A percentile compares a stretch with the other conserved stretches of the same genome.
Evolutionary conservation across 2,797 vertebrate genomes (phyloP).

Genomic region (Chaenodraco wilsoni): DNA sequence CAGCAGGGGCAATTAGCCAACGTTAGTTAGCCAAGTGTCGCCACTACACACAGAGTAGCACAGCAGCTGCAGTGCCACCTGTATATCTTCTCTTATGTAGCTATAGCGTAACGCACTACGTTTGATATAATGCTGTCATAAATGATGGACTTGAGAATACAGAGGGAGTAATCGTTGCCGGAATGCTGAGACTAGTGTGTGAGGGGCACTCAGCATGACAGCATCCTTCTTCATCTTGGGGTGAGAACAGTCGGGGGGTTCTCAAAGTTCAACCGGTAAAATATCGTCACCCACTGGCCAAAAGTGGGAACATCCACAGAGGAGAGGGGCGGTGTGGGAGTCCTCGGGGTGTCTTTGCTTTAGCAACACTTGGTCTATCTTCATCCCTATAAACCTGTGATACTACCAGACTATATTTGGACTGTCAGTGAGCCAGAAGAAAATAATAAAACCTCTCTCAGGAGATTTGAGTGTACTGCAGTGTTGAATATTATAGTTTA

Average conservation of each 20-base stretch:
- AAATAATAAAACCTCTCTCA: background rate
- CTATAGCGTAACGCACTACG: constrained; percentile 65
- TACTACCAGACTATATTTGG: constrained; percentile 13
- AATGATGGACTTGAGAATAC: constrained; percentile 82
- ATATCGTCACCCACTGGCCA: constrained; percentile 80
- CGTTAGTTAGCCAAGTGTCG: constrained; percentile 80
- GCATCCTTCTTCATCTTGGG: constrained; percentile 84
- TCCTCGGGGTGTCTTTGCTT: constrained; percentile 27
- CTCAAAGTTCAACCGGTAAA: constrained; percentile 81
- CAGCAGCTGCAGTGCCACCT: constrained; percentile 77
- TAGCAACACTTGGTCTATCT: constrained; percentile 14
- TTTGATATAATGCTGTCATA: constrained; percentile 79
- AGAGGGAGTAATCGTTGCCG: constrained; percentile 85
- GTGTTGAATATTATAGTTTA: background rate
- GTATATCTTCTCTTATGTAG: constrained; percentile 71
- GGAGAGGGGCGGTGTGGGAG: background rate
- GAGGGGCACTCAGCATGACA: constrained; percentile 81
- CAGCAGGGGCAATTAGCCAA: constrained; percentile 82
- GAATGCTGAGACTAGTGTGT: constrained; percentile 80
- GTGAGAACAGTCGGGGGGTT: constrained; percentile 78
- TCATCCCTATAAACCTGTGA: constrained; percentile 26
- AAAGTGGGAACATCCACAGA: constrained; percentile 60
- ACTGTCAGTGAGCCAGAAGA: constrained; percentile 19
- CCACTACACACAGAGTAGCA: constrained; percentile 69
- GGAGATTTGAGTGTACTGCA: background rate